These are phyloP conservation scores for Mormyrus hasselquistii DNA, from an alignment of 2,797 vertebrate species.

Conservation along the genomic window DNA sequence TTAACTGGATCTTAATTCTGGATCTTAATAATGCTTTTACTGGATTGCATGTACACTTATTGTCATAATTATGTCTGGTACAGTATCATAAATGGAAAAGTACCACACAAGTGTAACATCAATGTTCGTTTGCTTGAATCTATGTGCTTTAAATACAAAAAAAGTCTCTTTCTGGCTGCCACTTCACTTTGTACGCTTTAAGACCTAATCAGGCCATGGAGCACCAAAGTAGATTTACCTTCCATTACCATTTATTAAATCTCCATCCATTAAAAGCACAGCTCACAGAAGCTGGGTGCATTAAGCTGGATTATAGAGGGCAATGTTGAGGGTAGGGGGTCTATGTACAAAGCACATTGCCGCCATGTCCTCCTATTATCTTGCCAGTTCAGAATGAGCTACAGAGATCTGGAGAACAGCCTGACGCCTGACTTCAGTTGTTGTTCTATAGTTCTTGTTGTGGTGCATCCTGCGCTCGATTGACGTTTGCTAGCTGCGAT, in stretches of 20 bases:
- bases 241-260: conserved; percentile 90
- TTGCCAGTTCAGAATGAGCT: conserved; percentile 53
- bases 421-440: conserved; percentile 9
- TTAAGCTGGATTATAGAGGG: conserved; percentile 93
- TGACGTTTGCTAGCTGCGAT: not conserved
- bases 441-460: conserved; percentile 30
- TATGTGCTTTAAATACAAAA: conserved; percentile 40
- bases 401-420: conserved; percentile 7
- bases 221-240: conserved; percentile 80
- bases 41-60: not conserved
- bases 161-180: conserved; percentile 44
- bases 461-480: not conserved
- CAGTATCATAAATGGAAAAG: not conserved
- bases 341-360: conserved; percentile 66
- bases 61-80: not conserved
- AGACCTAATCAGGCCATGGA: conserved; percentile 52
- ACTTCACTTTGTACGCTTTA: conserved; percentile 42
- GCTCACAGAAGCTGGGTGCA: conserved; percentile 75
- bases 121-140: conserved; percentile 22
- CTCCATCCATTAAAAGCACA: conserved; percentile 80
- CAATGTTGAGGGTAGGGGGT: conserved; percentile 64
- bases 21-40: not conserved
- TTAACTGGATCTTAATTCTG: not conserved
- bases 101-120: not conserved
- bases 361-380: conserved; percentile 52